Conservation (phyloP, 2,888 invertebrate genomes). For the Aphodius sticticus region DNA sequence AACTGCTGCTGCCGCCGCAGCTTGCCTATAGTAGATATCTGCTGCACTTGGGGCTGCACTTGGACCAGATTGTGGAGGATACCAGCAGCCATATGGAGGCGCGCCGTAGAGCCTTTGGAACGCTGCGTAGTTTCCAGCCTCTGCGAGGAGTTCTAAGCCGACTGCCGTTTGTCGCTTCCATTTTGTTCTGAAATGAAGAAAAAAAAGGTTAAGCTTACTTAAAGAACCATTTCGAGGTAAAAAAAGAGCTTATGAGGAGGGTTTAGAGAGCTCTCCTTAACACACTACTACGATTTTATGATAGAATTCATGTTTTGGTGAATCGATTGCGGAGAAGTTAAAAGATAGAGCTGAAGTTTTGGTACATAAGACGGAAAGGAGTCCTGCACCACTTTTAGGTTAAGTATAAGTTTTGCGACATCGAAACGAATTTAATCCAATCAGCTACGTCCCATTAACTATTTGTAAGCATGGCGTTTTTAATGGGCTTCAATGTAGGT, state of each 20-base stretch:
- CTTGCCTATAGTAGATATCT: conserved; percentile 84
- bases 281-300: background rate
- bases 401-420: background rate
- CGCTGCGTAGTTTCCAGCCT: conserved; percentile 98
- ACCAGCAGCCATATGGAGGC: conserved; percentile 73
- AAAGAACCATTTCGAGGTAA: too few species aligned
- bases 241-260: background rate
- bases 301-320: background rate
- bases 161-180: conserved; percentile 99
- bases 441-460: background rate
- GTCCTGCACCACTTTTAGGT: background rate
- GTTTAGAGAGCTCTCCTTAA: background rate
- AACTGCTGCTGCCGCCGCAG: conserved; percentile 74
- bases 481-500: background rate
- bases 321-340: background rate
- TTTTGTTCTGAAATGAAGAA: conserved; percentile 81
- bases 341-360: too few species aligned
- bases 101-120: conserved; percentile 92
- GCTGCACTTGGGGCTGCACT: conserved; percentile 72
- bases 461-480: background rate
- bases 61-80: conserved; percentile 66
- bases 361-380: background rate
- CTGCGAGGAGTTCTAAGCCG: conserved; percentile 93
- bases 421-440: conserved; percentile 4
- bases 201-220: too few species aligned